Base-by-base conservation (phyloP, 2,113 vertebrate species). In the Trichechus manatus region DNA sequence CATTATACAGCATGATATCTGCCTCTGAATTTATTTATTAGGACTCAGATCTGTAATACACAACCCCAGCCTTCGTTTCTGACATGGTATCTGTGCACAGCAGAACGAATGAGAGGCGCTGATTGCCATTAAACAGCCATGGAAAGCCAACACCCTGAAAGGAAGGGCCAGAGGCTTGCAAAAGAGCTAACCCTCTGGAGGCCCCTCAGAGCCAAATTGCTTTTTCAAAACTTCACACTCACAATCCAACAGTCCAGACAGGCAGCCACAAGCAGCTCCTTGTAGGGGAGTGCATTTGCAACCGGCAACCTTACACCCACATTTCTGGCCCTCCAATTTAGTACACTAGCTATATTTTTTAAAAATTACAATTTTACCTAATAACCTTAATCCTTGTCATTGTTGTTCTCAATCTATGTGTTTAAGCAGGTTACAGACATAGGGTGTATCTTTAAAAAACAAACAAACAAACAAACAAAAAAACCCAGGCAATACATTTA, bases 11-110 rank as follows among this genome's bases (percentile, higher is more conserved):
- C 81, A n/a, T 72, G 94, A 66, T 93, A 96, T 96, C 77, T 85
- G 89, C 95, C 96, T 97, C 89, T 85, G 84, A 89, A 96, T 97
- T 97, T 97, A 97, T 97, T 97, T 96, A 97, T 97, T 97, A 92
- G 96, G 97, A 96, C 87, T 97, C 89, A 92, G 56, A 85, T 93
- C 92, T 95, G 23, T 94, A 96, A 96, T 97, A 96, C 91, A 95
- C 95, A 97, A 20, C 81, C 72, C 78, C 50, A 27, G 25, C 29
- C 78, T 96, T 97, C 95, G 96, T 96, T 91, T 85, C 83, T 93
- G 97, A 96, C 80, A 81, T 83, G 17, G 50, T 68, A 61, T 89
- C 95, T 92, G 27, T 3, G 33, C 61, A 29, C 66, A 92, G 75
- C 86, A 72, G 91, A 97, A 85, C 15, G 4, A 59, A n/a, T 0